A percentile compares a stretch with the other conserved stretches of the same genome.
phyloP scores from a whole-genome alignment of 2,888 invertebrate species.

The Cacoxenus indagator region DNA sequence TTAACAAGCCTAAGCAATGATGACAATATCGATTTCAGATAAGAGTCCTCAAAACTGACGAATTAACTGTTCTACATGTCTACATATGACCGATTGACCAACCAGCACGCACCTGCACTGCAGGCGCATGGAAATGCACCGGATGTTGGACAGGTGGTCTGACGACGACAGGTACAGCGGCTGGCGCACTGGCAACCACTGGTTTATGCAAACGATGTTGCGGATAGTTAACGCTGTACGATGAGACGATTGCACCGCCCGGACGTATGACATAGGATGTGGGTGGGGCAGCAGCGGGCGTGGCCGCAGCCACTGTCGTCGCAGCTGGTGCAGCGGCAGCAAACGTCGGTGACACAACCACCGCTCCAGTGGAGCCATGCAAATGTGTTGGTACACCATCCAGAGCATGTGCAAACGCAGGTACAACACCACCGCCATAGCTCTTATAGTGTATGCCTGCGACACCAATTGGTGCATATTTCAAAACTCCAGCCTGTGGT shows the following conservation, averaged over 20 bases:
- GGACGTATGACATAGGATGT: constrained; percentile 62
- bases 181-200: constrained; percentile 32
- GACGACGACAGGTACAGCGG: constrained; percentile 33
- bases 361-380: constrained; percentile 13
- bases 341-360: background rate
- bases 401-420: constrained; percentile 24
- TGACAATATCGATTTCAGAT: no score
- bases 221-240: constrained; percentile 67
- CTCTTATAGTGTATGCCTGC: background rate
- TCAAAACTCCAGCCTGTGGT: no score
- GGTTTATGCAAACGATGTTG: constrained; percentile 59
- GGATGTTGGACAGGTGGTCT: constrained; percentile 39
- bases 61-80: background rate
- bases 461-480: constrained; percentile 1
- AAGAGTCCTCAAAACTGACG: no score
- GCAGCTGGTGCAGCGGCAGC: constrained; percentile 22
- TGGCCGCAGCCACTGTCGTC: constrained; percentile 26
- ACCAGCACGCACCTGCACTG: constrained; percentile 1
- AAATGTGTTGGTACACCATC: constrained; percentile 5
- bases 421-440: constrained; percentile 20
- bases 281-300: constrained; percentile 24
- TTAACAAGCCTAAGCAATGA: no score
- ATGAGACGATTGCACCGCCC: constrained; percentile 65
- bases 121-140: constrained; percentile 35
- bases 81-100: background rate